Evolutionary conservation across 2,113 vertebrate genomes (phyloP).

Genomic region (Irena cyanogastra): DNA sequence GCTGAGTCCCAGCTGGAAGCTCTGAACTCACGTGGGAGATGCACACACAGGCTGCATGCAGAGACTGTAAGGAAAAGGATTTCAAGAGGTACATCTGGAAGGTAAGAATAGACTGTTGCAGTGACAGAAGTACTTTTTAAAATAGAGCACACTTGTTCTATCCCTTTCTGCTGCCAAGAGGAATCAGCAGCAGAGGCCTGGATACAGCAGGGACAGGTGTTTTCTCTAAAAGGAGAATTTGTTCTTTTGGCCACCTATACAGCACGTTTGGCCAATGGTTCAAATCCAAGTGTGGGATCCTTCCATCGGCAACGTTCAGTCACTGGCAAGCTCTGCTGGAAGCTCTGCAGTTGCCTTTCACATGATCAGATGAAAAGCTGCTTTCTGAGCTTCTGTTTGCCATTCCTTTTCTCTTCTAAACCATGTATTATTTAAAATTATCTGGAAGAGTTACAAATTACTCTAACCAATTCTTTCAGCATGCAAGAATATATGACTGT

Average conservation of each 20-base stretch:
- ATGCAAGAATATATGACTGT: neutral
- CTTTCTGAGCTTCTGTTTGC: neutral
- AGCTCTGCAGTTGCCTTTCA: neutral
- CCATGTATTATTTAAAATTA: neutral
- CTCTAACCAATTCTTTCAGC: neutral
- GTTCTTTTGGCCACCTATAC: conserved; percentile 34
- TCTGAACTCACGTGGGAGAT: neutral
- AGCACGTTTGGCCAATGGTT: neutral
- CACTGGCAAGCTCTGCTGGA: neutral
- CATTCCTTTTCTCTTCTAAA: neutral
- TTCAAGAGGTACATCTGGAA: conserved; percentile 3
- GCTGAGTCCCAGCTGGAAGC: neutral
- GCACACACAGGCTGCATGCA: neutral
- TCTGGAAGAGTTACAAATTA: conserved; percentile 22
- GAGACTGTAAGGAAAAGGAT: neutral
- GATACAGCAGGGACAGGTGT: conserved; percentile 51
- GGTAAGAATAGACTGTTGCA: neutral
- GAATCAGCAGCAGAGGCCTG: neutral
- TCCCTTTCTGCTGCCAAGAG: conserved; percentile 13
- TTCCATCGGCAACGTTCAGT: conserved; percentile 23
- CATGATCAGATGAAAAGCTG: neutral
- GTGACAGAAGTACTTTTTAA: conserved; percentile 19
- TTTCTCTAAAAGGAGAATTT: conserved; percentile 49
- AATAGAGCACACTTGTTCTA: conserved; percentile 13
- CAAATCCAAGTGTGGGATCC: neutral